phyloP scores from a whole-genome alignment of 92 coral and sea anemone genomes.

The Scolanthus callimorphus region DNA sequence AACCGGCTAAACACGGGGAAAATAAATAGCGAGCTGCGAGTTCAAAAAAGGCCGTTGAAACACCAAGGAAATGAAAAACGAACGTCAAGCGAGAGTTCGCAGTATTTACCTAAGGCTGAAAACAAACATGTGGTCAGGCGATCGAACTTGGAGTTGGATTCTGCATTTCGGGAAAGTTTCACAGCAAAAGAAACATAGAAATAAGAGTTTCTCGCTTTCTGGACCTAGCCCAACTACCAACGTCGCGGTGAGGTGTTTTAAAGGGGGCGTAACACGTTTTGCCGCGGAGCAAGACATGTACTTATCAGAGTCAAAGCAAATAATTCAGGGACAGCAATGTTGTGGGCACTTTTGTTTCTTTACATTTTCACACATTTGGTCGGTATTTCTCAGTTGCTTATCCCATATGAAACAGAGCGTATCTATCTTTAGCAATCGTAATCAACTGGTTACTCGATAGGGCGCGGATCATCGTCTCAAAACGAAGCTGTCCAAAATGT shows the following conservation, averaged over 20 bases:
- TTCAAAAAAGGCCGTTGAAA: slow-evolving; percentile 41
- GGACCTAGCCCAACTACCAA: not conserved
- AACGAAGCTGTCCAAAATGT: slow-evolving; percentile 73
- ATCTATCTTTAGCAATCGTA: slow-evolving; percentile 9
- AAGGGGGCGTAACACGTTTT: not conserved
- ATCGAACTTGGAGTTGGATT: not conserved
- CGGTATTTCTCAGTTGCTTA: slow-evolving; percentile 13
- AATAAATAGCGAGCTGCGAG: slow-evolving; percentile 38
- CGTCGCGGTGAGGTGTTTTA: not conserved
- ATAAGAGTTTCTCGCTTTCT: not conserved
- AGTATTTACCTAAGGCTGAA: slow-evolving; percentile 30
- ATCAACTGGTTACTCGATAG: slow-evolving; percentile 68
- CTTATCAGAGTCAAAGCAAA: slow-evolving; percentile 12
- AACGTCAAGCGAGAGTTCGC: slow-evolving; percentile 28
- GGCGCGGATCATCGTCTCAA: slow-evolving; percentile 55
- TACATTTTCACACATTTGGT: slow-evolving; percentile 25
- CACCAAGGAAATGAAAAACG: slow-evolving; percentile 44
- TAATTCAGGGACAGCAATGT: slow-evolving; percentile 17
- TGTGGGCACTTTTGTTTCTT: slow-evolving; percentile 23
- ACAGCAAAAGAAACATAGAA: not conserved
- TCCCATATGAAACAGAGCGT: slow-evolving; percentile 5
- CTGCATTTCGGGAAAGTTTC: not conserved
- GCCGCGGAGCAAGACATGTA: not conserved
- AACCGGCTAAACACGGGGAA: slow-evolving; percentile 44
- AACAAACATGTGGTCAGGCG: slow-evolving; percentile 46